These are phyloP conservation scores for Mesorhabditis sp. DNA, from an alignment of 2,888 invertebrate species.

Conservation along the genomic window DNA sequence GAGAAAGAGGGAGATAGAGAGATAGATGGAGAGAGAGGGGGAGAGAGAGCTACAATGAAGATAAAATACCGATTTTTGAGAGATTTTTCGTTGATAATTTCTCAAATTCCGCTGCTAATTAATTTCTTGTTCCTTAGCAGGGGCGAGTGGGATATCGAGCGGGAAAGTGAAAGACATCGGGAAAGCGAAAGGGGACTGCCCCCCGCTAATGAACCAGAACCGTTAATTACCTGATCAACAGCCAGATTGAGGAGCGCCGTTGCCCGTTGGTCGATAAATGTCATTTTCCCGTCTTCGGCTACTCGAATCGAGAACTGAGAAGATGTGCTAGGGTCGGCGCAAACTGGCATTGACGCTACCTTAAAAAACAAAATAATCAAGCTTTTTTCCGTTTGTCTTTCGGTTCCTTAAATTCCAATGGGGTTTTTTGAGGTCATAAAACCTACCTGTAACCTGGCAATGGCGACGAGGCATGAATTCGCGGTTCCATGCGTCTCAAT, in stretches of 20 bases:
- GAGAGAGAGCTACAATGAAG: too few species aligned
- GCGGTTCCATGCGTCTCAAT: slow-evolving; percentile 33
- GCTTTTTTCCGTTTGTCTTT: neutral
- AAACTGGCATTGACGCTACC: slow-evolving; percentile 81
- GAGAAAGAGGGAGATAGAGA: too few species aligned
- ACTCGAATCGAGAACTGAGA: slow-evolving; percentile 94
- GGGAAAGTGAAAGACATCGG: too few species aligned
- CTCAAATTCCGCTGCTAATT: too few species aligned
- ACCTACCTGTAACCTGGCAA: slow-evolving; percentile 81
- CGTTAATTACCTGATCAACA: slow-evolving; percentile 21
- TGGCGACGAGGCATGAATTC: slow-evolving; percentile 87
- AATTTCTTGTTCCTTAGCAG: too few species aligned
- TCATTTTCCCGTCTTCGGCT: slow-evolving; percentile 92
- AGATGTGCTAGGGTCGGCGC: slow-evolving; percentile 73
- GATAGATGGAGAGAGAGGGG: too few species aligned
- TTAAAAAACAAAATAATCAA: slow-evolving; percentile 12
- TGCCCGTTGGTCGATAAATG: slow-evolving; percentile 87
- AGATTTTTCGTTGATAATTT: too few species aligned
- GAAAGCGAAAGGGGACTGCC: neutral
- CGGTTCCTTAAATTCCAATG: too few species aligned
- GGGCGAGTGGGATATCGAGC: too few species aligned
- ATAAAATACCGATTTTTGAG: too few species aligned
- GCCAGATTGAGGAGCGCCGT: slow-evolving; percentile 23
- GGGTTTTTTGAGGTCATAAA: too few species aligned
- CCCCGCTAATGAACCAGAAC: too few species aligned